Evolutionary conservation across 2,888 invertebrate species (phyloP).

Genomic region (Pelosia muscerda): DNA sequence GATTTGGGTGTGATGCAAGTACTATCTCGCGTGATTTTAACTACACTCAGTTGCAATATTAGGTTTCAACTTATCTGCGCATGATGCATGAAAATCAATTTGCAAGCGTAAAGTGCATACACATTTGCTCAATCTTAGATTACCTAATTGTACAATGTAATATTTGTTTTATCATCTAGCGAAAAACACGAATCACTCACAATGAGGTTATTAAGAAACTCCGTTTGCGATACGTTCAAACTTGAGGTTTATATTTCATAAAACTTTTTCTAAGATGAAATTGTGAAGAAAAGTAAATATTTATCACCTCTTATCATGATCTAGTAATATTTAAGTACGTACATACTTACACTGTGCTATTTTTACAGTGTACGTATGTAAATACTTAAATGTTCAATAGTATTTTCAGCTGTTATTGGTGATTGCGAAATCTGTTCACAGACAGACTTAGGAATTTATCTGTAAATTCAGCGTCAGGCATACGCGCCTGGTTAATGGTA

Average conservation of each 20-base stretch:
- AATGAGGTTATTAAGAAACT: not conserved
- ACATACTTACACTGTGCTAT: not conserved
- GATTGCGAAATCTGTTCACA: not conserved
- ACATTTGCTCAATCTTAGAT: not conserved
- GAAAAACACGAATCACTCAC: not conserved
- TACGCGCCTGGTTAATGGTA: no score
- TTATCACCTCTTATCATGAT: not conserved
- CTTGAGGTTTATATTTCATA: not conserved
- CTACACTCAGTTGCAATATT: not conserved
- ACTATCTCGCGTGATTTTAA: conserved; percentile 11
- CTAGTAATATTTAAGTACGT: not conserved
- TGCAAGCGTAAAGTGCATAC: conserved; percentile 10
- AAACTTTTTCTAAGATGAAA: not conserved
- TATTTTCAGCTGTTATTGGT: not conserved
- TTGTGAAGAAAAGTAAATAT: conserved; percentile 10
- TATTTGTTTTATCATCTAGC: conserved; percentile 17
- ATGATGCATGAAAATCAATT: conserved; percentile 4
- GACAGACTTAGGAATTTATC: no score
- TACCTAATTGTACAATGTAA: not conserved
- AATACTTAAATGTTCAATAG: no score
- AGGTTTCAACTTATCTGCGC: not conserved
- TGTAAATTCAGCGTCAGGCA: no score
- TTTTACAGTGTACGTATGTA: no score
- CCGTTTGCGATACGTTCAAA: not conserved
- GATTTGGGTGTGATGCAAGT: not conserved